A percentile compares a stretch with the other conserved stretches of the same genome.
phyloP scores from a whole-genome alignment of 2,113 vertebrate genomes.

The Centropristis striata region DNA sequence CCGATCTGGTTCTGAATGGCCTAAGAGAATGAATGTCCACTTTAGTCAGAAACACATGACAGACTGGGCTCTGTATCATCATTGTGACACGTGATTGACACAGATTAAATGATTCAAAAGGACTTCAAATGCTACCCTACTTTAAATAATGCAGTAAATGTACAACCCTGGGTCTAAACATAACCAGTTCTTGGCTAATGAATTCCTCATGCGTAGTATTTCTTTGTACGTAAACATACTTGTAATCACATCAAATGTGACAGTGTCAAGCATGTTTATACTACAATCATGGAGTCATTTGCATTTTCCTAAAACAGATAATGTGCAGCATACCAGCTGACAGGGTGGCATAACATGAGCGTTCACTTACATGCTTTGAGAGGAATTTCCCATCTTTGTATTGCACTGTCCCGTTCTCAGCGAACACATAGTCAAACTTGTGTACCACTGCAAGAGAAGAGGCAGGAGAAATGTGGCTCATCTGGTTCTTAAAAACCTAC shows the following conservation, averaged over 20 bases:
- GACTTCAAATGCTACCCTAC: too few species aligned
- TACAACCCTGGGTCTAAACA: too few species aligned
- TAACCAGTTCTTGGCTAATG: too few species aligned
- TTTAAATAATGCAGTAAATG: too few species aligned
- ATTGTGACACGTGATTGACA: not conserved
- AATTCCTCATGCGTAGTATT: not conserved
- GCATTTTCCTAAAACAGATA: not conserved
- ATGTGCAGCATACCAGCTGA: not conserved
- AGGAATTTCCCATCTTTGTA: constrained; percentile 95
- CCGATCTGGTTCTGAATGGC: constrained; percentile 97
- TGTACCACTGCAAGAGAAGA: constrained; percentile 88
- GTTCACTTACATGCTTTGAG: constrained; percentile 91
- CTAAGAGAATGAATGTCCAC: constrained; percentile 67
- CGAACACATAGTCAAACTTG: constrained; percentile 98
- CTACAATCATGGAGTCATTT: not conserved
- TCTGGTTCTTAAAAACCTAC: not conserved
- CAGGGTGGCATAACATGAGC: not conserved
- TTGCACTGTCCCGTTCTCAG: constrained; percentile 97
- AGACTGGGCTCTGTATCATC: not conserved
- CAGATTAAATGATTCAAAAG: too few species aligned
- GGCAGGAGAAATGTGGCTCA: not conserved
- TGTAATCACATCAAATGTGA: not conserved
- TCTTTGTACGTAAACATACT: not conserved
- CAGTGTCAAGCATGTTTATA: not conserved
- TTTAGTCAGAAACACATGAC: not conserved